A percentile compares a stretch with the other conserved stretches of the same genome.
Conservation (phyloP, 2,113 vertebrate species). For the Scomber japonicus region DNA sequence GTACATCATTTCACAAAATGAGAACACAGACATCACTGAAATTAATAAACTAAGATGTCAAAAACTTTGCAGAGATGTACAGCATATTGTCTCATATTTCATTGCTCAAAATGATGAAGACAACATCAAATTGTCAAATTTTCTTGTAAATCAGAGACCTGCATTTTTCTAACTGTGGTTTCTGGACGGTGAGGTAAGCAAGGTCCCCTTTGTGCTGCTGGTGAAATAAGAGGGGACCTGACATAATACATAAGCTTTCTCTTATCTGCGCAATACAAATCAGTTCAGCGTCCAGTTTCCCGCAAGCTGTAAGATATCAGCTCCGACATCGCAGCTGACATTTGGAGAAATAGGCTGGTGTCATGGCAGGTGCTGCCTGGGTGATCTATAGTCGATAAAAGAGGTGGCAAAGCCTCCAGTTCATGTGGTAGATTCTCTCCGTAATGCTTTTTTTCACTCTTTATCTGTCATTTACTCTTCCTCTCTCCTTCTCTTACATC, state of each 20-base stretch:
- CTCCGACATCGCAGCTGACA: constrained; percentile 79
- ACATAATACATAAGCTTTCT: constrained; percentile 42
- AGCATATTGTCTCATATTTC: neutral
- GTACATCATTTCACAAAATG: neutral
- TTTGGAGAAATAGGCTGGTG: constrained; percentile 80
- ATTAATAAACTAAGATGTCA: neutral
- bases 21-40: neutral
- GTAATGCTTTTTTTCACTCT: neutral
- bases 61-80: neutral
- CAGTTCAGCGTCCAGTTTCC: constrained; percentile 44
- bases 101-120: neutral
- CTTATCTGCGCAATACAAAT: constrained; percentile 65
- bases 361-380: constrained; percentile 66
- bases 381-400: constrained; percentile 77
- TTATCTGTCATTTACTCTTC: constrained; percentile 19
- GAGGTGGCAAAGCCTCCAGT: constrained; percentile 57
- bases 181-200: constrained; percentile 6
- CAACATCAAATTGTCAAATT: neutral
- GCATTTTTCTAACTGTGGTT: neutral
- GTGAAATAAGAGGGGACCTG: constrained; percentile 32
- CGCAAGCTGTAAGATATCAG: constrained; percentile 68
- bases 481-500: constrained; percentile 8
- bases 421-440: constrained; percentile 9
- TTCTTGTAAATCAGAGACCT: neutral
- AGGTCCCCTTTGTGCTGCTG: neutral